A percentile compares a stretch with the other conserved stretches of the same genome.
Evolutionary conservation across 2,888 invertebrate genomes (phyloP).

Genomic region (Reticulitermes lucifugus): DNA sequence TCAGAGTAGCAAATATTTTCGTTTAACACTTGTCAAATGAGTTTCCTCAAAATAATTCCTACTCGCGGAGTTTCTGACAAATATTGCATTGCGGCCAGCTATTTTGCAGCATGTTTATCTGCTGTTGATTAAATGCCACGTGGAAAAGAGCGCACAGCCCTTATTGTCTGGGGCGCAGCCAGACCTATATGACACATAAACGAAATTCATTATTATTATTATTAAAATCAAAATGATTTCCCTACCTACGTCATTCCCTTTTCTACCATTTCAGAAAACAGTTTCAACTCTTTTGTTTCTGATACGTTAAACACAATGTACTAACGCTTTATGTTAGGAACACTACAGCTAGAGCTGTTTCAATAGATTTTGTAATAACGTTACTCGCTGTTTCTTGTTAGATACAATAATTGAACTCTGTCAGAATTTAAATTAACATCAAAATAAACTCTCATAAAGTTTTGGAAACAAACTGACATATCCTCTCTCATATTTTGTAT

Average conservation of each 20-base stretch:
- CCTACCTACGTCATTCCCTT: background rate
- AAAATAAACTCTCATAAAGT: conserved; percentile 30
- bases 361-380: conserved; percentile 1
- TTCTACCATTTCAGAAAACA: conserved; percentile 19
- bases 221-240: conserved; percentile 43
- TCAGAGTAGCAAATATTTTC: conserved; percentile 29
- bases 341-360: background rate
- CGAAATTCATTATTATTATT: conserved; percentile 41
- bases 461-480: conserved; percentile 9
- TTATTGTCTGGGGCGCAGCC: background rate
- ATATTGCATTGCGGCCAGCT: conserved; percentile 35
- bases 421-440: conserved; percentile 42
- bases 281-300: conserved; percentile 19
- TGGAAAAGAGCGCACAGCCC: background rate
- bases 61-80: conserved; percentile 35
- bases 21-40: conserved; percentile 42
- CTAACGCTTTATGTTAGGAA: background rate
- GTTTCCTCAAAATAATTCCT: conserved; percentile 36
- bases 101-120: conserved; percentile 23
- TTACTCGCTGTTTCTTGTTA: conserved; percentile 16
- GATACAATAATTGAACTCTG: conserved; percentile 36
- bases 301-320: conserved; percentile 13
- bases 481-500: background rate
- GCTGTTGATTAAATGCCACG: conserved; percentile 40
- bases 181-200: conserved; percentile 1